Base-by-base conservation (phyloP, 2,113 vertebrate species). In the Catharus bicknelli region DNA sequence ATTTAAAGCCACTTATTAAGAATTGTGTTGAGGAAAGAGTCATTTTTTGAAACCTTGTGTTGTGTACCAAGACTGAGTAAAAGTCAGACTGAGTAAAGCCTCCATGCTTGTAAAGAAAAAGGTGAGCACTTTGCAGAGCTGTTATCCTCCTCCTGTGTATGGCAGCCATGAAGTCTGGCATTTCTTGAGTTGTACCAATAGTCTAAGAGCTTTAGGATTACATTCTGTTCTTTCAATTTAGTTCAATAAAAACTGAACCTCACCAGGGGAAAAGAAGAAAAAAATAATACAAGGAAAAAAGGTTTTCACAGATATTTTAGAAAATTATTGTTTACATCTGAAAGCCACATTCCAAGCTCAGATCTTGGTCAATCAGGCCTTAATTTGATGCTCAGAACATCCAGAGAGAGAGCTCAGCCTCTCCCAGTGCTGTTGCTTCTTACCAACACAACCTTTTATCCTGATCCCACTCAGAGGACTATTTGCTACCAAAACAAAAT, bases 101-200 rank as follows among this genome's bases (percentile, higher is more conserved):
- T 74, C 32, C 14, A 7, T 1, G 3, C 18, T 40, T 5, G 0
- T 47, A 16, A 55, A 82, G 18, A 43, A 74, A 9, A 38, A 70
- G 43, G 7, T 40, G 62, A 43, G 10, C 61, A 15, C 43, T 79
- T 54, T 30, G n/a, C n/a, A 59, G 78, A 79, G 20, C 53, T 84
- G 19, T 58, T 0, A 2, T 50, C 7, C 13, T 53, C 10, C 16
- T 66, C 5, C 27, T 54, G 0, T 2, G 2, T 43, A 19, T 27
- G 45, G 25, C 47, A 74, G 26, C 32, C 27, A 13, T 15, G 62
- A 66, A 45, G 32, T 40, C 36, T 80, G 21, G 7, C 43, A 10
- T 86, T 86, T 74, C 64, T 34, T 34, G 26, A 54, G 17, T 13
- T 73, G 30, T 32, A 26, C 18, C 27, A 48, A 16, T 16, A 13